These are phyloP conservation scores for Anabas testudineus DNA, from an alignment of 2,797 vertebrate species.

Conservation along the genomic window DNA sequence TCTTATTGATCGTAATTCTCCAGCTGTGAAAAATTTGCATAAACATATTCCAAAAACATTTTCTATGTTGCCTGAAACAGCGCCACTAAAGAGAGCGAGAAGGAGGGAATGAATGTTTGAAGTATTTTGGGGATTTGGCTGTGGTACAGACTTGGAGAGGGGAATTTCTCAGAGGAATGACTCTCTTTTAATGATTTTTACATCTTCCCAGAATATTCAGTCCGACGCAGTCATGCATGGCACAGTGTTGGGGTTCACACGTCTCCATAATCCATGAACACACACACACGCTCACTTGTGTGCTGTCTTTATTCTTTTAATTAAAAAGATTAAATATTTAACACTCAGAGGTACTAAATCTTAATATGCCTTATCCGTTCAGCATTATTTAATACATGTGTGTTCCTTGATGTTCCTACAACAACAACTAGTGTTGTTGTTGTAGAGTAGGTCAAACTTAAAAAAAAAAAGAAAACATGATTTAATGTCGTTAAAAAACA, in stretches of 20 bases:
- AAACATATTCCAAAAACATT: slow-evolving; percentile 65
- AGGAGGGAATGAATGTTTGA: slow-evolving; percentile 60
- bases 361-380: background rate
- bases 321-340: slow-evolving; percentile 11
- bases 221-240: slow-evolving; percentile 32
- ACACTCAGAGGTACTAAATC: background rate
- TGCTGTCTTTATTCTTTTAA: background rate
- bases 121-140: slow-evolving; percentile 75
- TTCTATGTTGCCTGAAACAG: slow-evolving; percentile 62
- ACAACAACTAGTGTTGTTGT: background rate
- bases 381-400: background rate
- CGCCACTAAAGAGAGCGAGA: slow-evolving; percentile 39
- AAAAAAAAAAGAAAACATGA: slow-evolving; percentile 6
- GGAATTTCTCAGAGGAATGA: slow-evolving; percentile 54
- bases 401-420: background rate
- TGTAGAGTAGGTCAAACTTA: background rate
- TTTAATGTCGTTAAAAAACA: background rate
- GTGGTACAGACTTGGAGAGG: slow-evolving; percentile 51
- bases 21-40: slow-evolving; percentile 66
- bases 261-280: slow-evolving; percentile 27
- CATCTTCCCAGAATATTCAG: slow-evolving; percentile 56
- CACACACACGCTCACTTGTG: background rate
- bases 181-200: slow-evolving; percentile 69
- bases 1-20: slow-evolving; percentile 64
- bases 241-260: slow-evolving; percentile 13